Percentiles rank a stretch among this genome's conserved stretches.
phyloP scores from a whole-genome alignment of 2,888 invertebrate species.

The Leptopilina syphax region DNA sequence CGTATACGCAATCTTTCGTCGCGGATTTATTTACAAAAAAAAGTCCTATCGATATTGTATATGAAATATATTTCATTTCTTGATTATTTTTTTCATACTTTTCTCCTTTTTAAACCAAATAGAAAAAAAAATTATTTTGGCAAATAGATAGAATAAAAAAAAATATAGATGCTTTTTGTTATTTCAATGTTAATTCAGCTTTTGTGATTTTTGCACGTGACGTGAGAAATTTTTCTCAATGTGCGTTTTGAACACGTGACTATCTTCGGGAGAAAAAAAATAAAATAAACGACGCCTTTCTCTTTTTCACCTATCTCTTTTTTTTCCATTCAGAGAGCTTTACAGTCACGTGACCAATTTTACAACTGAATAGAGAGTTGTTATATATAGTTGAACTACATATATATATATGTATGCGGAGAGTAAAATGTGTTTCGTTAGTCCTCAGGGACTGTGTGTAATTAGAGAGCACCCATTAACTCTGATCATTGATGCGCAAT shows the following conservation, averaged over 20 bases:
- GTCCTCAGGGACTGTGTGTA: conserved; percentile 16
- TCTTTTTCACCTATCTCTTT: conserved; percentile 22
- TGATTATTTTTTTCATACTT: background rate
- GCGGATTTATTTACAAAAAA: conserved; percentile 13
- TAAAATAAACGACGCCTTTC: conserved; percentile 12
- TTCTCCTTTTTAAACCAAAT: too few relatives aligned
- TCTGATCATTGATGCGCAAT: conserved; percentile 15
- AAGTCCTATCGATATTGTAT: background rate
- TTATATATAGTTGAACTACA: too few relatives aligned
- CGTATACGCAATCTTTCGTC: background rate
- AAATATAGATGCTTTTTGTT: background rate
- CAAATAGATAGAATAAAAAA: too few relatives aligned
- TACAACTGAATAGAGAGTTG: conserved; percentile 65
- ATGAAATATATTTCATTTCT: background rate
- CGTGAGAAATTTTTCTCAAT: conserved; percentile 44
- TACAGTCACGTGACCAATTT: conserved; percentile 72
- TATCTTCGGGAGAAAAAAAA: too few relatives aligned
- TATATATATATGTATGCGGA: background rate
- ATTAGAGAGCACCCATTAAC: conserved; percentile 26
- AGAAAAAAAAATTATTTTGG: too few relatives aligned
- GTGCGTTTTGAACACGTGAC: background rate
- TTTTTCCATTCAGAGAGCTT: conserved; percentile 62
- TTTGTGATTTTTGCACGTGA: conserved; percentile 51
- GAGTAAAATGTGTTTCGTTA: conserved; percentile 56
- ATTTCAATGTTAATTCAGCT: conserved; percentile 20